Evolutionary conservation across 1,140 invertebrate genomes (phyloP).

Genomic region (Aethina tumida): DNA sequence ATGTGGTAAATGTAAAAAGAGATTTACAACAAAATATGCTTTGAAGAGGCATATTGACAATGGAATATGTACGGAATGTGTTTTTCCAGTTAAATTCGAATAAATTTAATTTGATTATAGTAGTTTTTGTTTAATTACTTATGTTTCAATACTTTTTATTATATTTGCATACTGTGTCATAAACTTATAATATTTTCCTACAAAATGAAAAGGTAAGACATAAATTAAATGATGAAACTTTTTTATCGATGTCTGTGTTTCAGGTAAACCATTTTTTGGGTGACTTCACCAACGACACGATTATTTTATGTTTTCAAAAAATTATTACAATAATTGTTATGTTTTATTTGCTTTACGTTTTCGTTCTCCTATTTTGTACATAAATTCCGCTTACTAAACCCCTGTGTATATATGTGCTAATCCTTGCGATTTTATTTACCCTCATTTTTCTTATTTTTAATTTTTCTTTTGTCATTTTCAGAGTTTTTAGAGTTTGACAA

Average conservation of each 20-base stretch:
- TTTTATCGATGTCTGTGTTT: too few species aligned
- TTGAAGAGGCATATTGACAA: conserved; percentile 7
- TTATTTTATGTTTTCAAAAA: too few species aligned
- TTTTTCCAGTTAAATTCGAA: not conserved
- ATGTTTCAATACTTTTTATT: conserved; percentile 1
- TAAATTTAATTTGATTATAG: not conserved
- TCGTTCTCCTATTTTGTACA: conserved; percentile 10
- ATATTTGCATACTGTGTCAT: too few species aligned
- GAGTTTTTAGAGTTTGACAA: conserved; percentile 33
- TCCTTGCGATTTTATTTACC: conserved; percentile 6
- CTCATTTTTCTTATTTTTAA: conserved; percentile 9
- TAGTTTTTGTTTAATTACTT: not conserved
- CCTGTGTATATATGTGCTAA: conserved; percentile 11
- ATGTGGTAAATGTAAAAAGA: conserved; percentile 4
- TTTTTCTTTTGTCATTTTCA: conserved; percentile 22
- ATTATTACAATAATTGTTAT: too few species aligned
- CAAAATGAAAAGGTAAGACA: too few species aligned
- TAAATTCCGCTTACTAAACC: conserved; percentile 1
- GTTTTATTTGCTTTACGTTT: too few species aligned
- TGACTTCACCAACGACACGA: too few species aligned
- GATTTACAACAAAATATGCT: conserved; percentile 40
- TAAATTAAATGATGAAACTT: too few species aligned
- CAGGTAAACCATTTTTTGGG: too few species aligned
- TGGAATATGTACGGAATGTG: too few species aligned
- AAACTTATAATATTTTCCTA: too few species aligned